phyloP scores from a whole-genome alignment of 2,888 invertebrate species.

The Embidobia sp. region DNA sequence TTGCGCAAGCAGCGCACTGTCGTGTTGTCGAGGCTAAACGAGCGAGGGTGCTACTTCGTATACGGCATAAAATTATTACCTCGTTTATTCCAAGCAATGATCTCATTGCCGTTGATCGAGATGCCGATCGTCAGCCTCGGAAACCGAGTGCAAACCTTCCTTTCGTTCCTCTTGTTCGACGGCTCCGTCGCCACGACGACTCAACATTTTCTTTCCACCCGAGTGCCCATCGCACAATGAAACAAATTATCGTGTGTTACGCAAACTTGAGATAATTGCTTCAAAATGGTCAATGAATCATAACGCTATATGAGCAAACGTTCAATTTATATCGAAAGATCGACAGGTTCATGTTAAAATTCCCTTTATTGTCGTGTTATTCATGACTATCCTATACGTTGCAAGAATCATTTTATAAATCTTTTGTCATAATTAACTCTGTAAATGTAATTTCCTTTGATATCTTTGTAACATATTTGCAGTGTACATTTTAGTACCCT shows the following conservation, averaged over 20 bases:
- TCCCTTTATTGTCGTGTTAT: constrained; percentile 5
- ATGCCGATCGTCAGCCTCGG: constrained; percentile 66
- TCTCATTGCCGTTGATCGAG: constrained; percentile 77
- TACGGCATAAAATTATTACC: constrained; percentile 78
- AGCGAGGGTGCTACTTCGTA: constrained; percentile 76
- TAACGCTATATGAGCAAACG: constrained; percentile 29
- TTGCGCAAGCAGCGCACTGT: constrained; percentile 76
- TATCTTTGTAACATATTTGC: no score
- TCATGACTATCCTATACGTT: no score
- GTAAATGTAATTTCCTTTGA: no score
- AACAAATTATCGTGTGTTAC: constrained; percentile 61
- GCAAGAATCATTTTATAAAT: no score
- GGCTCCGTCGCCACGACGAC: constrained; percentile 56
- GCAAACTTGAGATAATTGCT: constrained; percentile 62
- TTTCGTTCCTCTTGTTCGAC: constrained; percentile 59
- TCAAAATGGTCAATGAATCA: constrained; percentile 61
- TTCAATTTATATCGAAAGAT: constrained; percentile 36
- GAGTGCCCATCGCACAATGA: constrained; percentile 62
- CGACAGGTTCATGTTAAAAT: constrained; percentile 36
- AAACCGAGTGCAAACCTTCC: constrained; percentile 56
- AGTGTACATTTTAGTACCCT: no score
- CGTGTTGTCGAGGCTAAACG: constrained; percentile 65
- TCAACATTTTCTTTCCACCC: constrained; percentile 62
- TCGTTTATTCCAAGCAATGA: constrained; percentile 80
- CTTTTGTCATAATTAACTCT: no score